These are phyloP conservation scores for Lethenteron reissneri DNA, from an alignment of 2,113 vertebrate genomes.

Conservation along the genomic window DNA sequence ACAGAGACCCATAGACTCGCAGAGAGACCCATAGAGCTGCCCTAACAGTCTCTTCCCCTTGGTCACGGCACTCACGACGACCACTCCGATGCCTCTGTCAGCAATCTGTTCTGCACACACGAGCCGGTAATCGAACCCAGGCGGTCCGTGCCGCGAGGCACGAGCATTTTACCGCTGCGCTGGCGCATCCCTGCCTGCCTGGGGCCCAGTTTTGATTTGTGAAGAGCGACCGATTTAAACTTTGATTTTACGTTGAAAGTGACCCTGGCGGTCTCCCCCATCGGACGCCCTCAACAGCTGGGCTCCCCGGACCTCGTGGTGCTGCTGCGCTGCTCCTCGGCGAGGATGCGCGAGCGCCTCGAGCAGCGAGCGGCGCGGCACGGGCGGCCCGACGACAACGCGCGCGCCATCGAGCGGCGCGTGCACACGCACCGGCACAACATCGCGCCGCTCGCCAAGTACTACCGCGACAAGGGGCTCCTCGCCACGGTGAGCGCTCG, in stretches of 20 bases:
- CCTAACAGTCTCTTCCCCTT: too few species aligned
- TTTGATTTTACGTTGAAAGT: background rate
- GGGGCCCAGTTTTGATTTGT: too few species aligned
- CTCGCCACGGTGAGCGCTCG: slow-evolving; percentile 57
- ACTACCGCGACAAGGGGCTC: slow-evolving; percentile 84
- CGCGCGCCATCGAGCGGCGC: slow-evolving; percentile 74
- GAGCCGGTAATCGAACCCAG: too few species aligned
- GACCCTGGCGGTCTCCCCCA: slow-evolving; percentile 7
- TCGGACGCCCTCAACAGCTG: slow-evolving; percentile 30
- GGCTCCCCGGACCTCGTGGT: slow-evolving; percentile 88
- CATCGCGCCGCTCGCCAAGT: slow-evolving; percentile 62
- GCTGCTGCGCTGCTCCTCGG: slow-evolving; percentile 68
- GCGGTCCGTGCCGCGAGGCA: too few species aligned
- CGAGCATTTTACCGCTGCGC: too few species aligned
- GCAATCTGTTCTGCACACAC: too few species aligned
- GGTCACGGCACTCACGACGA: too few species aligned
- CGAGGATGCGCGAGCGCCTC: slow-evolving; percentile 65
- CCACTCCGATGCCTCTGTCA: too few species aligned
- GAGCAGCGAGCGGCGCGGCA: slow-evolving; percentile 69
- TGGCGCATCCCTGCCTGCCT: too few species aligned
- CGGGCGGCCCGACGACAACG: slow-evolving; percentile 80
- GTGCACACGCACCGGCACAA: slow-evolving; percentile 94
- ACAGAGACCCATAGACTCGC: too few species aligned
- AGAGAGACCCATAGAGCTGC: too few species aligned
- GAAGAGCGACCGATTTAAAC: background rate